Base-by-base conservation (phyloP, 2,113 vertebrate species). In the Clarias magur region DNA sequence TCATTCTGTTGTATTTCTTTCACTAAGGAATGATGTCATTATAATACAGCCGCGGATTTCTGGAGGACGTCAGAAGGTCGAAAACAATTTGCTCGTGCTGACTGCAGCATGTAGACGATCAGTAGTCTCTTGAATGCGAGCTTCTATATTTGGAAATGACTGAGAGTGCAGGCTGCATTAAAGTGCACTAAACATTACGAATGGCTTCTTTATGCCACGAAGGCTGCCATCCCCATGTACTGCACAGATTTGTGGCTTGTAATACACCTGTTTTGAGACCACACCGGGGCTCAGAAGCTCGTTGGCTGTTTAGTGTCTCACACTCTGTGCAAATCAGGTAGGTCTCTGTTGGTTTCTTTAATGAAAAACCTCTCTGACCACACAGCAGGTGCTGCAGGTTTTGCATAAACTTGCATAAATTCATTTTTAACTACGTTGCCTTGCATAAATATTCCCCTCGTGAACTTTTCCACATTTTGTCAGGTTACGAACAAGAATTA, bases 221-320 rank as follows among this genome's bases (percentile, higher is more conserved):
- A 67, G 62, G 16, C 81, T 83, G 81, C 48, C 48, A 27, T 84
- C 13, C 4, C 4, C 27, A 8, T 70, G 53, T 84, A 30, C 82
- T 56, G 65, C 82, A 70, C 82, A 84, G 56, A 70, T 84, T 57
- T 84, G 65, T 57, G 82, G 17, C 65, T 84, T 84, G 82, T 84
- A 84, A 57, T 70, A 72, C 82, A 70, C 65, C 53, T 70, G 53
- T 70, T 57, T 72, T 30, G 67, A 57, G 82, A 72, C 42, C 65
- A 72, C 82, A 56, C 3, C 57, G 53, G 65, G 60, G 56, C 57
- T 80, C 79, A 80, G 56, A 84, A 70, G n/a, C 54, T 84, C 5
- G n/a, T 84, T 57, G 65, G 67, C 63, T 67, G 65, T 68, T 68
- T 83, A 57, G 65, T 56, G 54, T 70, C 82, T 70, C 21, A 4